Conservation (phyloP, 2,797 vertebrate species). For the Malurus leucopterus region DNA sequence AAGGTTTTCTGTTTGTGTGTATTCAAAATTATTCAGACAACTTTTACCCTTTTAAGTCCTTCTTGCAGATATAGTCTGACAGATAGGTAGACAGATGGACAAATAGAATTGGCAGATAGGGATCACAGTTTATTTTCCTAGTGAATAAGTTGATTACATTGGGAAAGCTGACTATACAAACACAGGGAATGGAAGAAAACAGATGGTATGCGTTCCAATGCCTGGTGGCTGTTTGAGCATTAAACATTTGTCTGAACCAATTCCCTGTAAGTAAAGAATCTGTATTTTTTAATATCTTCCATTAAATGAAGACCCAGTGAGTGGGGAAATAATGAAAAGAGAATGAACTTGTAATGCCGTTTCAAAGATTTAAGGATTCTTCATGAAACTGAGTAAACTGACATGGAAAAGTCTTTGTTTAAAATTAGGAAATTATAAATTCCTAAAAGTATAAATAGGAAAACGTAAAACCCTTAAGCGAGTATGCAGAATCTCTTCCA, state of each 20-base stretch:
- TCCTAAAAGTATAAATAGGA: not conserved
- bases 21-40: not conserved
- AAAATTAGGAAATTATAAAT: not conserved
- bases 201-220: conserved; percentile 3
- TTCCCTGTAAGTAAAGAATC: not conserved
- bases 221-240: conserved; percentile 1
- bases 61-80: not conserved
- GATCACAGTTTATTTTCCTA: conserved; percentile 46
- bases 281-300: not conserved
- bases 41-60: not conserved
- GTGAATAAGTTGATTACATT: not conserved
- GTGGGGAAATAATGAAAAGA: not conserved
- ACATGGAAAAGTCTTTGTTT: not conserved
- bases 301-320: not conserved
- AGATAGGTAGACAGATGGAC: conserved; percentile 32
- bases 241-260: conserved; percentile 19
- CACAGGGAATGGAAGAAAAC: conserved; percentile 10
- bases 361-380: not conserved
- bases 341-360: not conserved
- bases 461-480: not conserved
- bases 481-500: not conserved
- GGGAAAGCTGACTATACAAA: conserved; percentile 32
- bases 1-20: not conserved
- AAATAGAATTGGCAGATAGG: conserved; percentile 15
- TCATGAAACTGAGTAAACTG: not conserved